phyloP scores from a whole-genome alignment of 2,113 vertebrate species.

The Carassius auratus region DNA sequence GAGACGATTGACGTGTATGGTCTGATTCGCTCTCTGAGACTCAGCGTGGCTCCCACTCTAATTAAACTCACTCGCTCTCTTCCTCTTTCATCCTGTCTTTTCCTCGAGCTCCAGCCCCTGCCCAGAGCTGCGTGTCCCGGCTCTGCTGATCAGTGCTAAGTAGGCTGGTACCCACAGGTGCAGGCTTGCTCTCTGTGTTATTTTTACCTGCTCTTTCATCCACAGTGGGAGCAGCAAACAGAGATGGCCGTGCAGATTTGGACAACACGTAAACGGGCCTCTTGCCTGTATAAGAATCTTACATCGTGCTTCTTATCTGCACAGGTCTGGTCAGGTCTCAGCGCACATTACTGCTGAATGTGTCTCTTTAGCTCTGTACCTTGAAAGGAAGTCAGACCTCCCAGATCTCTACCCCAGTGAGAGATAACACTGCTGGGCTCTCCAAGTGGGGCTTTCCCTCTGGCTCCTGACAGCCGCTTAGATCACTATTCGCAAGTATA shows the following conservation, averaged over 20 bases:
- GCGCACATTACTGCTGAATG: constrained; percentile 36
- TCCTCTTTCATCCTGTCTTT: constrained; percentile 43
- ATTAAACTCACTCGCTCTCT: constrained; percentile 57
- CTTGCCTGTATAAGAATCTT: not conserved
- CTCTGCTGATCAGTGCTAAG: constrained; percentile 61
- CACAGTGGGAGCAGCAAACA: constrained; percentile 53
- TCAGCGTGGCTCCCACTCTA: constrained; percentile 56
- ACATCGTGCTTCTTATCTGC: constrained; percentile 4
- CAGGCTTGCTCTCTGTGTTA: constrained; percentile 58
- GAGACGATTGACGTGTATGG: constrained; percentile 23
- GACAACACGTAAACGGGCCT: constrained; percentile 9
- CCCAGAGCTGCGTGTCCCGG: constrained; percentile 44
- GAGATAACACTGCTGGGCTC: constrained; percentile 60
- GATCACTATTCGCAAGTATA: not conserved
- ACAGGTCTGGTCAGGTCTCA: constrained; percentile 40
- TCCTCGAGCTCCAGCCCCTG: constrained; percentile 41
- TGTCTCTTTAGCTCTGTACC: constrained; percentile 19
- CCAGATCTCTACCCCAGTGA: constrained; percentile 24
- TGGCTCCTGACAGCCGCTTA: constrained; percentile 56
- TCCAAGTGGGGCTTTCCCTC: constrained; percentile 36
- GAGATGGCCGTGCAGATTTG: constrained; percentile 50
- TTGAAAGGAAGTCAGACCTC: constrained; percentile 47
- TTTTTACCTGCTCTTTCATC: constrained; percentile 69
- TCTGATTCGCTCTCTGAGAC: constrained; percentile 57
- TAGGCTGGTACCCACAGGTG: constrained; percentile 73